A percentile compares a stretch with the other conserved stretches of the same genome.
phyloP scores from a whole-genome alignment of 2,888 invertebrate species.

The Anagyrus pseudococci region DNA sequence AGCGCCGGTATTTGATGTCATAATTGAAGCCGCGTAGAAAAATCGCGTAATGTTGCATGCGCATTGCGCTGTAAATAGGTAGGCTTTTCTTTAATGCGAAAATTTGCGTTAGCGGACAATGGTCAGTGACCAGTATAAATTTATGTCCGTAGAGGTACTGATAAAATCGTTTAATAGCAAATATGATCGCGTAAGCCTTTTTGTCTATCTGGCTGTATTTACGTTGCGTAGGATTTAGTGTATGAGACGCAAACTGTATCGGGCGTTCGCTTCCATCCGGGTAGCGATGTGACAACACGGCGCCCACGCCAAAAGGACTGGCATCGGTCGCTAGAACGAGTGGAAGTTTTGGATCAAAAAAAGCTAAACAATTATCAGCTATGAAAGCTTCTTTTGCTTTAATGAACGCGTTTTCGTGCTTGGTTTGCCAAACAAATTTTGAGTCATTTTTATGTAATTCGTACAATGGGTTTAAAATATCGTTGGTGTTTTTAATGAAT shows the following conservation, averaged over 20 bases:
- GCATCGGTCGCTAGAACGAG: constrained; percentile 36
- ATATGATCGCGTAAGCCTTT: constrained; percentile 14
- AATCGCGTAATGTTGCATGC: constrained; percentile 44
- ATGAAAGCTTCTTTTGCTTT: constrained; percentile 44
- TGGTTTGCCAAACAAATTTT: constrained; percentile 10
- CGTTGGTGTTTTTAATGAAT: constrained; percentile 24
- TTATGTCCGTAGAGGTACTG: constrained; percentile 19
- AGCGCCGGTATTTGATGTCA: constrained; percentile 31
- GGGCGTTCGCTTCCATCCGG: constrained; percentile 5
- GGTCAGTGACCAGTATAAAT: constrained; percentile 19
- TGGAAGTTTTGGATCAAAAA: constrained; percentile 39
- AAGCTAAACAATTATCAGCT: constrained; percentile 36
- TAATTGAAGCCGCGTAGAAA: constrained; percentile 40
- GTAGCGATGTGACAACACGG: constrained; percentile 14
- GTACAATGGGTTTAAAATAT: constrained; percentile 16
- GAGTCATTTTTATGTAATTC: background rate
- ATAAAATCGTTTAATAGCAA: constrained; percentile 13
- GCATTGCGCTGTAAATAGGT: constrained; percentile 38
- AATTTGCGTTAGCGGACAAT: constrained; percentile 26
- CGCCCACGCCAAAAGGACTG: constrained; percentile 20
- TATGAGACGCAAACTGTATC: constrained; percentile 3
- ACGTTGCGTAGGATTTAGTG: background rate
- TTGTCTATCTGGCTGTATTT: constrained; percentile 21
- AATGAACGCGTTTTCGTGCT: constrained; percentile 7
- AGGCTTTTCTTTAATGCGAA: constrained; percentile 36